A percentile compares a stretch with the other conserved stretches of the same genome.
Conservation (phyloP, 2,797 vertebrate species). For the Danio choprae region DNA sequence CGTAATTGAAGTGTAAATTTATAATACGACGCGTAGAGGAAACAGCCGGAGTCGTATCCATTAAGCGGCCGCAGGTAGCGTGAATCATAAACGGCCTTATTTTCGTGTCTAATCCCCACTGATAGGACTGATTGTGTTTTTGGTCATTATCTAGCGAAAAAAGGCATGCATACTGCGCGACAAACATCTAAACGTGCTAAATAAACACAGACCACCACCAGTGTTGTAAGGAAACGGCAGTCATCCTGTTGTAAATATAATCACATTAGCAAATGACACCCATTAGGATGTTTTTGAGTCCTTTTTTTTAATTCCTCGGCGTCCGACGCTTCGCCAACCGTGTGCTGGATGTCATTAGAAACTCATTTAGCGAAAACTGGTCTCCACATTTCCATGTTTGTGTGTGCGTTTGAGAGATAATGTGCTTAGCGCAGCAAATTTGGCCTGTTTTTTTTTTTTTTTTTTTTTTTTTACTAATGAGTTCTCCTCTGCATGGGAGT, state of each 20-base stretch:
- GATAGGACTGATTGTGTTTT: conserved; percentile 79
- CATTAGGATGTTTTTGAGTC: conserved; percentile 59
- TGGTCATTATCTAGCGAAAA: conserved; percentile 76
- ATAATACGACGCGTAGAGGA: conserved; percentile 40
- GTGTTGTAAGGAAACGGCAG: conserved; percentile 27
- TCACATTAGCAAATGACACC: conserved; percentile 61
- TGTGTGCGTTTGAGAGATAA: conserved; percentile 33
- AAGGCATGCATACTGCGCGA: conserved; percentile 73
- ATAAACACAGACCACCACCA: conserved; percentile 69
- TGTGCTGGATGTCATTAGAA: conserved; percentile 57
- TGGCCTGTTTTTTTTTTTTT: conserved; percentile 36
- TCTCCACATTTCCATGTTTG: conserved; percentile 47
- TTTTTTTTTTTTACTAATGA: conserved; percentile 53
- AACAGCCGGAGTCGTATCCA: conserved; percentile 64
- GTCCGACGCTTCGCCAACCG: conserved; percentile 33
- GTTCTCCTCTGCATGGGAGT: conserved; percentile 57
- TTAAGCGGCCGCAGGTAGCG: conserved; percentile 76
- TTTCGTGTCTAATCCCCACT: conserved; percentile 64
- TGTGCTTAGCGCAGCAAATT: conserved; percentile 60
- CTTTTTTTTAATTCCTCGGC: conserved; percentile 5
- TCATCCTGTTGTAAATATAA: conserved; percentile 50
- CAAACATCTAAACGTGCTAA: conserved; percentile 74
- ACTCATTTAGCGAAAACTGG: conserved; percentile 55
- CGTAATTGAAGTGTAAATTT: conserved; percentile 51
- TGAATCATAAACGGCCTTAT: conserved; percentile 80